Conservation (phyloP, 2,113 vertebrate species). For the Nycticryphes semicollaris region DNA sequence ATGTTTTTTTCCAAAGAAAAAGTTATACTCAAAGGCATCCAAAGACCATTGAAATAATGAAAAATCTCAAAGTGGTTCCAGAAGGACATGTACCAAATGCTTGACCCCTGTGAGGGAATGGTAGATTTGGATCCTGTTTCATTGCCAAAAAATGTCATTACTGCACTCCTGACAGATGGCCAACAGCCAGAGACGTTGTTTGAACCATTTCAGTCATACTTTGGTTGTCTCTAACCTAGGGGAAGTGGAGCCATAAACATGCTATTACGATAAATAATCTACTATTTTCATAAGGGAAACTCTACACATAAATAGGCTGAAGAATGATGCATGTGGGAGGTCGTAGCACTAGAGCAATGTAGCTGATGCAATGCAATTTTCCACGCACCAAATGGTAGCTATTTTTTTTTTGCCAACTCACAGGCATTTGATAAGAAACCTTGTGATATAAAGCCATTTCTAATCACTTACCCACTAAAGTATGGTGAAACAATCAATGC, state of each 20-base stretch:
- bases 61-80: not conserved
- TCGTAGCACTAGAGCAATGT: not conserved
- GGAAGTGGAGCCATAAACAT: not conserved
- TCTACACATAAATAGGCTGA: not conserved
- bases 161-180: not conserved
- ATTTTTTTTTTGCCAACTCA: not conserved
- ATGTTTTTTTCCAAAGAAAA: not conserved
- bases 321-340: not conserved
- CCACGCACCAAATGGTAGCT: not conserved
- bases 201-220: not conserved
- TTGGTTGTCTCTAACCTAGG: not conserved
- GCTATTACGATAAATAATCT: not conserved
- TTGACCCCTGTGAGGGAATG: not conserved
- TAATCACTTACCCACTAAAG: not conserved
- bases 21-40: not conserved
- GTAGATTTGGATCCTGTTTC: not conserved
- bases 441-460: not conserved
- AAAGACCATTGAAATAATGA: not conserved
- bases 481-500: not conserved
- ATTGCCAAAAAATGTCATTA: fast-evolving
- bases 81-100: not conserved
- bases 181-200: not conserved
- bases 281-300: not conserved
- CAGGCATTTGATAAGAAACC: not conserved
- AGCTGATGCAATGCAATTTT: not conserved